These are phyloP conservation scores for Andrena fulva DNA, from an alignment of 2,888 invertebrate species.

Conservation along the genomic window DNA sequence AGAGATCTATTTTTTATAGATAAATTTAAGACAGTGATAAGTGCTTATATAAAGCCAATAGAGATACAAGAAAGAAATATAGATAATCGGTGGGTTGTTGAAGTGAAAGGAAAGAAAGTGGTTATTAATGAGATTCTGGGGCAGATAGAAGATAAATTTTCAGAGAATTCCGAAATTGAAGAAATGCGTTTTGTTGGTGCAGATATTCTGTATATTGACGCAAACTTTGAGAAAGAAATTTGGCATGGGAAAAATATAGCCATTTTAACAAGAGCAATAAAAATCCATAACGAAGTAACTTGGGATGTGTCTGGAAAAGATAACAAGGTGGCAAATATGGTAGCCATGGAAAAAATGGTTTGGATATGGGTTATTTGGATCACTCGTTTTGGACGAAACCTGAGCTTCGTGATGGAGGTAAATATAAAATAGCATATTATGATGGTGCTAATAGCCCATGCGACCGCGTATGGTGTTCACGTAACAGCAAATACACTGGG, in stretches of 20 bases:
- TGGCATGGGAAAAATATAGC: conserved; percentile 27
- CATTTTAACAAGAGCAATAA: conserved; percentile 13
- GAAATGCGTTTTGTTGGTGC: conserved; percentile 19
- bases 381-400: not conserved
- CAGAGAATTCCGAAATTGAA: conserved; percentile 4
- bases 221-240: not conserved
- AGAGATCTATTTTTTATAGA: conserved; percentile 4
- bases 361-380: conserved; percentile 27
- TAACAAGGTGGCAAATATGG: conserved; percentile 4
- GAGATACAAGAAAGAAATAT: not conserved
- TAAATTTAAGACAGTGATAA: conserved; percentile 6
- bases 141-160: conserved; percentile 10
- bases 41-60: conserved; percentile 8
- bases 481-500: not conserved
- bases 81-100: conserved; percentile 21
- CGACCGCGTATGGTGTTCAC: conserved; percentile 19
- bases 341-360: conserved; percentile 18
- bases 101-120: conserved; percentile 19
- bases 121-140: conserved; percentile 1
- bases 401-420: not conserved
- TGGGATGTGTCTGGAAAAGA: conserved; percentile 27
- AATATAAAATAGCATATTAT: conserved; percentile 2
- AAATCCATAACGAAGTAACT: conserved; percentile 7
- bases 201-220: conserved; percentile 12
- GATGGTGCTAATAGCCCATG: too few species aligned